Evolutionary conservation across 2,888 invertebrate species (phyloP), one percentile per base, ranked within the genome.

Genomic region (Gnatocerus cornutus): DNA sequence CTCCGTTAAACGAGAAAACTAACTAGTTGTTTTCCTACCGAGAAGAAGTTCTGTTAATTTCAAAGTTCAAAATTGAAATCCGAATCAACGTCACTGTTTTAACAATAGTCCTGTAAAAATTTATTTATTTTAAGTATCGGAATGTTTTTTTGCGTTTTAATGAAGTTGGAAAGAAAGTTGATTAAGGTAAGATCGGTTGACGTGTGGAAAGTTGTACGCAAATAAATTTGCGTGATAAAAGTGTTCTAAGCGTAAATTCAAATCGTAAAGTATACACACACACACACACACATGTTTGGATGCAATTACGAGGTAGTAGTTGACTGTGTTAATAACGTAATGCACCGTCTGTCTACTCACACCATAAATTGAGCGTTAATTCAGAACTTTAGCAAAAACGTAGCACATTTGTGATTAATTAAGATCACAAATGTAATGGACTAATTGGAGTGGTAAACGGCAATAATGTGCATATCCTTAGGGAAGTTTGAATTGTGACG

Each of bases 401-500:
- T n/a, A 45, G 12, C 12, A 12, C 12, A 45, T 45, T 12, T 12
- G 45, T 45, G 3, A 13, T 13, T 13, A 14, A 13, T 45, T 45
- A 13, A 14, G 45, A 50, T 39, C 21, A 21, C 30, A 21, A 14
- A 21, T 39, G 48, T 39, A 59, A 59, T 59, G 45, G n/a, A n/a
- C 46, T 45, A 59, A 59, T 59, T 59, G 48, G 48, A 13, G 61
- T 48, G 61, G 13, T 61, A 50, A 61, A 39, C 27, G 39, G 50
- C 46, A 59, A 45, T 45, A 45, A 56, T 43, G 13, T 56, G 56
- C 55, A 39, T 41, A 43, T 45, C 48, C 48, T 50, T 61, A 16
- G 21, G 48, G 61, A 46, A 50, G 37, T 61, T 61, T 37, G 61
- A 53, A 63, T 53, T 53, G 53, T 63, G 27, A 43, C 53, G 21